These are phyloP conservation scores for Puntigrus tetrazona DNA, from an alignment of 2,113 vertebrate genomes.

Conservation along the genomic window DNA sequence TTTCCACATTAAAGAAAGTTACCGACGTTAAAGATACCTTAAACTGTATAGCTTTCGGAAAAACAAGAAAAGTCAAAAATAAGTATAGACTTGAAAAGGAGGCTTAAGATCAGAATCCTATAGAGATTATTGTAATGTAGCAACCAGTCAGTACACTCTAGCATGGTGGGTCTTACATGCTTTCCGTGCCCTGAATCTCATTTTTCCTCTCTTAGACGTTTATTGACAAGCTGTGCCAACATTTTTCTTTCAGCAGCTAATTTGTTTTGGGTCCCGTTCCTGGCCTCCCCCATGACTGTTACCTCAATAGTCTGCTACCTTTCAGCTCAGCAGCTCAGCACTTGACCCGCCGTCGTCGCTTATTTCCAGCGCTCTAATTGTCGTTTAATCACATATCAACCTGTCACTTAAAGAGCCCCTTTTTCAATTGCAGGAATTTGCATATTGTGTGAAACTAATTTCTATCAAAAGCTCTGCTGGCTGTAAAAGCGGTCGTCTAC, in stretches of 20 bases:
- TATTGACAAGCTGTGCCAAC: slow-evolving; percentile 66
- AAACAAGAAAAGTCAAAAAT: background rate
- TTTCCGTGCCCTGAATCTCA: background rate
- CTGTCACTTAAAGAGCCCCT: slow-evolving; percentile 80
- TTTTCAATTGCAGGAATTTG: slow-evolving; percentile 76
- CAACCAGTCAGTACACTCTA: background rate
- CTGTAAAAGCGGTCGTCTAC: slow-evolving; percentile 65
- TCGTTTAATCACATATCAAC: slow-evolving; percentile 84
- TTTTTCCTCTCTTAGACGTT: slow-evolving; percentile 48
- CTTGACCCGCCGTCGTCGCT: slow-evolving; percentile 75
- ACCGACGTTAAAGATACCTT: background rate
- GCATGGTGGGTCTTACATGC: background rate
- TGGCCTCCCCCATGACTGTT: slow-evolving; percentile 70
- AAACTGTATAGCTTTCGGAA: background rate
- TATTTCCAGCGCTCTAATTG: slow-evolving; percentile 81
- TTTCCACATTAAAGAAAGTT: background rate
- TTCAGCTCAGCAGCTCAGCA: slow-evolving; percentile 70
- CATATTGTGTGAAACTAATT: slow-evolving; percentile 84
- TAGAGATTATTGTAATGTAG: background rate
- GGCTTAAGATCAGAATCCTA: background rate
- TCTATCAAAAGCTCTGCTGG: slow-evolving; percentile 73
- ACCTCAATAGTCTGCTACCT: slow-evolving; percentile 75
- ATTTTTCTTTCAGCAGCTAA: slow-evolving; percentile 69
- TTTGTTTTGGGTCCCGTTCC: slow-evolving; percentile 76
- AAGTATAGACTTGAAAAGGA: background rate